Conservation (phyloP, 1,140 invertebrate genomes). For the Brachionus rubens region DNA sequence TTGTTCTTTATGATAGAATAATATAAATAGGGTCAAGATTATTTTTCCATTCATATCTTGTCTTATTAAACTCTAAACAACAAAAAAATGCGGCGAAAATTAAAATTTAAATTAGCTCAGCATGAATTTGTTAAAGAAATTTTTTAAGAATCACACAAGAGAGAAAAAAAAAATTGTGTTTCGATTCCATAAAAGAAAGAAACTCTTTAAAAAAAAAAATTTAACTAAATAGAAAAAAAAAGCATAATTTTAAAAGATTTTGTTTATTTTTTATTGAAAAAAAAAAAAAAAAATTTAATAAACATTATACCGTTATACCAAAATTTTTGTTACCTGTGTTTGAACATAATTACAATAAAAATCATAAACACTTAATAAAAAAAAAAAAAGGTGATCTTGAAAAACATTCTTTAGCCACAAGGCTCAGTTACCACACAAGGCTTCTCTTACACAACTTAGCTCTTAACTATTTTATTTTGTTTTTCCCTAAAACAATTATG, state of each 20-base stretch:
- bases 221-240: no score
- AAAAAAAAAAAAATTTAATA: slow-evolving; percentile 22
- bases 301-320: no score
- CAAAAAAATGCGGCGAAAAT: no score
- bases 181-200: not conserved
- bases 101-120: not conserved
- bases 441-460: no score
- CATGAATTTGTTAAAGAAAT: not conserved
- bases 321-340: not conserved
- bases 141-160: not conserved
- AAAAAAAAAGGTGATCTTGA: not conserved
- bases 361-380: not conserved
- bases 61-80: no score
- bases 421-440: no score
- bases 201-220: not conserved
- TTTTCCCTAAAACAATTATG: no score
- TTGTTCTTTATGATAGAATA: slow-evolving; percentile 31
- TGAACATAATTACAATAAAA: slow-evolving; percentile 24
- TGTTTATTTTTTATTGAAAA: not conserved
- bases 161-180: no score
- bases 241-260: slow-evolving; percentile 34
- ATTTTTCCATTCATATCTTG: slow-evolving; percentile 24
- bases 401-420: not conserved
- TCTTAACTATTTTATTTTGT: no score
- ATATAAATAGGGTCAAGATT: slow-evolving; percentile 24